Base-by-base conservation (phyloP, 2,113 vertebrate genomes). In the Otis tarda region DNA sequence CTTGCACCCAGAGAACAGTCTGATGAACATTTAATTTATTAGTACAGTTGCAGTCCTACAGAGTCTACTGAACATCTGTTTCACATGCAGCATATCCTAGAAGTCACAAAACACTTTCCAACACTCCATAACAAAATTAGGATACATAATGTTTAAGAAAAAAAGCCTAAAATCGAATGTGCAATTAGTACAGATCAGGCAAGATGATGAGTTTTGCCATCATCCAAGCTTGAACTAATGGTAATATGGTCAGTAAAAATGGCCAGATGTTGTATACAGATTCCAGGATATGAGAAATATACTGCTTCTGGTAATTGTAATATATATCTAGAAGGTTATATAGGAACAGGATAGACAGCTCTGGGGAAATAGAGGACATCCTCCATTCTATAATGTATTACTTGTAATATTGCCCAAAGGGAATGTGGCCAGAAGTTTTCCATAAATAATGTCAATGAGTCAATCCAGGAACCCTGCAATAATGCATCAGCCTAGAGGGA, bases 381-480 rank as follows among this genome's bases (percentile, higher is more conserved):
- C 47, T 69, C 80, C 15, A 28, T 78, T 89, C 83, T 60, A 37
- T 77, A 90, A 96, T 71, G 68, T 92, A 92, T 73, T 89, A 60
- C 61, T 87, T 83, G 52, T 64, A 95, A 94, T 90, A 88, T 15
- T 75, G 67, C 61, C 89, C 70, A 69, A 67, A 83, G 37, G 82
- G 91, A 96, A 90, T n/a, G 80, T 35, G 90, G 88, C 90, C 95
- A 97, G 95, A 89, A 80, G 52, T 88, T 96, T 90, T 92, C 79
- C 83, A 89, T 95, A 93, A 96, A 96, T 92, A 89, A 94, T 71
- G 64, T 84, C 88, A 75, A 35, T 68, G 68, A 88, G 56, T 89
- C 95, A 81, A 52, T 84, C 76, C 86, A 95, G 90, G 80, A 96
- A 89, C 39, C 47, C 76, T 0, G 0, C 52, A 96, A 68, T 81